phyloP scores from a whole-genome alignment of 2,888 invertebrate genomes.

The Elysia crispata region DNA sequence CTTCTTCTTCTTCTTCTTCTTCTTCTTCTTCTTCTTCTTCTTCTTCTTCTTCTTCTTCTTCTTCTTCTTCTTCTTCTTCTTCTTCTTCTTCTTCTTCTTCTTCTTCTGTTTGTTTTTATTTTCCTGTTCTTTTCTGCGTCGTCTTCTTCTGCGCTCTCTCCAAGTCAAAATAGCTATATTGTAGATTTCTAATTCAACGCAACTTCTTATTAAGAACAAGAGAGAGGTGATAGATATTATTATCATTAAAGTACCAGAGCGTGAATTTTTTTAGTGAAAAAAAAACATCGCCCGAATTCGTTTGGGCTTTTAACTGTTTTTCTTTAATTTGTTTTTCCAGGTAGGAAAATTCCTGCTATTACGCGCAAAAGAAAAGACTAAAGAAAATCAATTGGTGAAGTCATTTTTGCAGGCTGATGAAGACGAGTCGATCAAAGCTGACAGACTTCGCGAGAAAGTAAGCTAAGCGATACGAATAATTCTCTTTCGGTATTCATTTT shows the following conservation, averaged over 20 bases:
- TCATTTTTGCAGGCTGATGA: slow-evolving; percentile 40
- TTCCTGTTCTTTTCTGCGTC: not conserved
- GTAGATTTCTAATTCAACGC: no score
- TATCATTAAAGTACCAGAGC: no score
- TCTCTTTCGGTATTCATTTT: no score
- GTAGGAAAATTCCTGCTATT: not conserved
- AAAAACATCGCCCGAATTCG: no score
- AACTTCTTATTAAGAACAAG: no score
- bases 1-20: slow-evolving; percentile 11
- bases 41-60: not conserved
- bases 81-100: slow-evolving; percentile 3
- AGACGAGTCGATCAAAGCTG: not conserved
- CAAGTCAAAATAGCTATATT: no score
- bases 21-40: slow-evolving; percentile 6
- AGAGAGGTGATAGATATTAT: no score
- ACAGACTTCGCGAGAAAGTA: slow-evolving; percentile 36
- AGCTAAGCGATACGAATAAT: not conserved
- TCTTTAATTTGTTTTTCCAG: no score
- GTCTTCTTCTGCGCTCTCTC: not conserved
- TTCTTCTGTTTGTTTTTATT: not conserved
- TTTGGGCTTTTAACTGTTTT: no score
- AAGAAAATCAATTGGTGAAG: slow-evolving; percentile 2
- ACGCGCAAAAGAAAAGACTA: slow-evolving; percentile 7
- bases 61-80: not conserved
- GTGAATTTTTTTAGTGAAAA: no score